Evolutionary conservation across 2,888 invertebrate genomes (phyloP).

Genomic region (Nephrotoma flavescens): DNA sequence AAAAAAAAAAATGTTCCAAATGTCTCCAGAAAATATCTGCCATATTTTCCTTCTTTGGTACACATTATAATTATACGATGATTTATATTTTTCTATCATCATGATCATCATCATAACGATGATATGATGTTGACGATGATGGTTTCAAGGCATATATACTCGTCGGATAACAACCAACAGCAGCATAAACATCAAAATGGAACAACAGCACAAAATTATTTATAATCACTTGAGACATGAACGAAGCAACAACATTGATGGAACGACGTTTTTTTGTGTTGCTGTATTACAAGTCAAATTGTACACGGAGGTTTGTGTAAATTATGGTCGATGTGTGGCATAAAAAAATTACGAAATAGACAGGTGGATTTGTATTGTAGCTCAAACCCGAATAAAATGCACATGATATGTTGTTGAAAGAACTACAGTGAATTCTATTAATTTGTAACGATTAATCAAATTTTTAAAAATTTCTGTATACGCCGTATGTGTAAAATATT

Average conservation of each 20-base stretch:
- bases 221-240: not conserved
- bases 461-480: not conserved
- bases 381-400: not conserved
- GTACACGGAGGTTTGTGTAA: not conserved
- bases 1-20: not conserved
- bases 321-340: not conserved
- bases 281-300: not conserved
- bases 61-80: not conserved
- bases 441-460: not conserved
- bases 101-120: not conserved
- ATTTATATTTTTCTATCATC: not conserved
- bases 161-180: not conserved
- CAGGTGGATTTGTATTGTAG: not conserved
- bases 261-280: not conserved
- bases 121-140: not conserved
- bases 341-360: not conserved
- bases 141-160: not conserved
- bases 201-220: not conserved
- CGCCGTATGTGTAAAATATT: not conserved
- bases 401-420: not conserved
- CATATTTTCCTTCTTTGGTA: not conserved
- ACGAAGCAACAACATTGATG: not conserved
- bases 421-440: not conserved
- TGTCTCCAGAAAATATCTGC: not conserved
- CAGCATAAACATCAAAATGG: not conserved